phyloP scores from a whole-genome alignment of 1,140 invertebrate genomes.

The Drosophila sechellia region DNA sequence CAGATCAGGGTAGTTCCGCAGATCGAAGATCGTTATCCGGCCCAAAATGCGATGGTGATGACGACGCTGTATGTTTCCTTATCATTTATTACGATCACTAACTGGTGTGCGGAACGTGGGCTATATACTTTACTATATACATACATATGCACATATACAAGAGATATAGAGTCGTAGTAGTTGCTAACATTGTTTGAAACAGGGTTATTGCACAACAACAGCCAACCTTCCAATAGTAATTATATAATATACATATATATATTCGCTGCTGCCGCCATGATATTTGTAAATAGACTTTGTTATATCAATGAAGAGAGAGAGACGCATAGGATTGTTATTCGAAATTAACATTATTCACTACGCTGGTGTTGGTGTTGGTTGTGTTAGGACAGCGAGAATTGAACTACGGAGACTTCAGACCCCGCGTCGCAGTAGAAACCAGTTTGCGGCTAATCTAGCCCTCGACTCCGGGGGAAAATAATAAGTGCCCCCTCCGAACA shows the following conservation, averaged over 20 bases:
- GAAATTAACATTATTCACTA: constrained; percentile 47
- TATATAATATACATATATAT: constrained; percentile 10
- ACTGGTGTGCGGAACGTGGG: constrained; percentile 26
- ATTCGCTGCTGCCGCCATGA: constrained; percentile 33
- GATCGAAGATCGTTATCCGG: constrained; percentile 40
- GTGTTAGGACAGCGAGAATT: constrained; percentile 13
- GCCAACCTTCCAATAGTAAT: constrained; percentile 42
- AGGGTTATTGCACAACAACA: constrained; percentile 39
- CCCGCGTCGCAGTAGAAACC: constrained; percentile 36
- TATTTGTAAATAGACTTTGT: constrained; percentile 54
- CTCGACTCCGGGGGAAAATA: constrained; percentile 14
- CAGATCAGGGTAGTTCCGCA: constrained; percentile 35
- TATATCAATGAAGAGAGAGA: constrained; percentile 27
- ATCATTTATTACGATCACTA: constrained; percentile 34
- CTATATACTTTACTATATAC: not conserved
- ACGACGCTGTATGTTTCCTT: constrained; percentile 34
- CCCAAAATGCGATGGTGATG: constrained; percentile 15
- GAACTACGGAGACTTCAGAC: constrained; percentile 1
- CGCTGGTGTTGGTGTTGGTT: constrained; percentile 15
- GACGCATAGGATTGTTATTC: constrained; percentile 45
- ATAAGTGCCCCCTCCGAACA: constrained; percentile 6
- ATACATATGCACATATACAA: too few relatives aligned
- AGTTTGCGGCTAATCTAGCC: constrained; percentile 48
- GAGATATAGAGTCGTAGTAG: not conserved
- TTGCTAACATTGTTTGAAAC: constrained; percentile 28